Conservation (phyloP, 2,797 vertebrate species). For the Lacerta agilis region DNA sequence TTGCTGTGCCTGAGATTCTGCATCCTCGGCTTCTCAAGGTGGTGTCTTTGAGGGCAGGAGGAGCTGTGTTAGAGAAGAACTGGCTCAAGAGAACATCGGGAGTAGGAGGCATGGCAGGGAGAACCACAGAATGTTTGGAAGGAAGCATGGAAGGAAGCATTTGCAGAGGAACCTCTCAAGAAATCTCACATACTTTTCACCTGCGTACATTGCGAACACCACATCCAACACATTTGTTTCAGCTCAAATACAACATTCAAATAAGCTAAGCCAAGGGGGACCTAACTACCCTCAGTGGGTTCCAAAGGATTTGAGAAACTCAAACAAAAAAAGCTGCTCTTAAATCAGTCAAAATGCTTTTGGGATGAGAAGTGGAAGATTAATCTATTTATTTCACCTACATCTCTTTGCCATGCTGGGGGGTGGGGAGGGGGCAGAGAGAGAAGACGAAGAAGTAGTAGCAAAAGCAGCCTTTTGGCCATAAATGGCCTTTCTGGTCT, state of each 20-base stretch:
- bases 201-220: no score
- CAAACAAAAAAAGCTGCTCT: conserved; percentile 6
- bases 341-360: conserved; percentile 45
- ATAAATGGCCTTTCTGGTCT: conserved; percentile 25
- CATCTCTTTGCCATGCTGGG: conserved; percentile 36
- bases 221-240: neutral
- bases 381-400: conserved; percentile 55
- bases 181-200: neutral
- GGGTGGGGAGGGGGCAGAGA: no score
- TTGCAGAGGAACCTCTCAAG: neutral
- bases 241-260: neutral
- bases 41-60: neutral
- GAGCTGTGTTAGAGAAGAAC: neutral
- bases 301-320: conserved; percentile 16
- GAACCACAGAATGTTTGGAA: neutral
- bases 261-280: neutral
- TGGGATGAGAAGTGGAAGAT: conserved; percentile 20
- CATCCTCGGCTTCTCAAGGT: neutral
- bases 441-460: conserved; percentile 13
- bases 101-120: no score
- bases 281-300: neutral
- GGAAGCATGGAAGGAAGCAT: neutral
- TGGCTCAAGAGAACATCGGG: neutral
- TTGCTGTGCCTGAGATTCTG: no score
- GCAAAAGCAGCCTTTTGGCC: conserved; percentile 26